Base-by-base conservation (phyloP, 2,797 vertebrate species). In the Labeo calbasu region DNA sequence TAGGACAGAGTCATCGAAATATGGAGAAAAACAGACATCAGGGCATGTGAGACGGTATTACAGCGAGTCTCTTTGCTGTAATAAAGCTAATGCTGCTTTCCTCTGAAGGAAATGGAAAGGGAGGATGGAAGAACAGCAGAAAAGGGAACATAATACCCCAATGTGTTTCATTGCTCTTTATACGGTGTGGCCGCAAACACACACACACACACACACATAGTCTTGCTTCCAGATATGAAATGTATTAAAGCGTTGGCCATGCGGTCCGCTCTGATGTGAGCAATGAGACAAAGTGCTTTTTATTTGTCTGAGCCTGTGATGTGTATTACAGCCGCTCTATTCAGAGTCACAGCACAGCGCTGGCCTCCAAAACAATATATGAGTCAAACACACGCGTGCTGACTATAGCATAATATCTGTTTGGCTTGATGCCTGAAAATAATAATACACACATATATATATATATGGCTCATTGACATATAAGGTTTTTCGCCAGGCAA, bases 51-150 rank as follows among this genome's bases (percentile, higher is more conserved):
- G 55, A 76, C 68, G 77, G 82, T 82, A 65, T 81, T 83, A 84
- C 76, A 82, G 59, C 19, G 40, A 69, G 36, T 61, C 76, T 84
- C 81, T 83, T 75, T 50, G 69, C 71, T 79, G 87, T 84, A 73
- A 87, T 89, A 85, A 84, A 89, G 88, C 78, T 85, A 88, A 88
- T 84, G 80, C 57, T 76, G 84, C 85, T 83, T 82, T 51, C 32
- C 61, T 82, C 78, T 32, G 43, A n/a, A 80, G 63, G 73, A 85
- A 71, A 65, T 66, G 65, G 85, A 86, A 76, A 59, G 69, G 71
- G 59, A 66, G 46, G 69, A 81, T 79, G 81, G 89, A 90, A 91
- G 89, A 85, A 86, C 77, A 9, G 0, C 80, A 85, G 83, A 70
- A 84, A 68, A 85, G 83, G 65, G 28, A 83, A 80, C 72, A 80